A percentile compares a stretch with the other conserved stretches of the same genome.
phyloP scores from a whole-genome alignment of 2,113 vertebrate species.

The Equus przewalskii region DNA sequence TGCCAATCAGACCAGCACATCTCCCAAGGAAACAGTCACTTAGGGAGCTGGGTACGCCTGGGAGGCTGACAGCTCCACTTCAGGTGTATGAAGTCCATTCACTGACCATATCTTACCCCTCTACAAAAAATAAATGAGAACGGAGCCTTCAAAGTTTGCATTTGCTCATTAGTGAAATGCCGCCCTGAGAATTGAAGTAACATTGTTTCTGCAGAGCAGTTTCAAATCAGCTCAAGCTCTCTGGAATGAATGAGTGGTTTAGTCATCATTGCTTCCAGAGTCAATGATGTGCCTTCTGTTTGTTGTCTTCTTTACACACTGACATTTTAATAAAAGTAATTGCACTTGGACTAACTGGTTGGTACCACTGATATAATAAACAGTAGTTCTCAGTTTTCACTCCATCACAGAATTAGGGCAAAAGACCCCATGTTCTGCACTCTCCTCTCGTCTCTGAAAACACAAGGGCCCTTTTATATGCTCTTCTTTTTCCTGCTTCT shows the following conservation, averaged over 20 bases:
- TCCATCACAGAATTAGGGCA: not conserved
- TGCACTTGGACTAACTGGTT: not conserved
- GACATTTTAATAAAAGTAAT: conserved; percentile 46
- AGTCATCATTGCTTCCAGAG: not conserved
- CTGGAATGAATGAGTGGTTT: not conserved
- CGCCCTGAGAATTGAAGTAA: not conserved
- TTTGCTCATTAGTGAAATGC: not conserved
- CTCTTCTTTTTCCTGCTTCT: not conserved
- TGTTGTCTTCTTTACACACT: conserved; percentile 42
- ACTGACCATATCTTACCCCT: not conserved
- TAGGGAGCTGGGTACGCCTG: not conserved
- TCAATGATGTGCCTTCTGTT: not conserved
- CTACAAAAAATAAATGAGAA: not conserved
- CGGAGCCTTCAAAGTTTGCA: not conserved
- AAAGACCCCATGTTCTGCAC: not conserved
- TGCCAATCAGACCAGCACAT: not conserved
- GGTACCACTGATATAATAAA: not conserved
- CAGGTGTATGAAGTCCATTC: not conserved
- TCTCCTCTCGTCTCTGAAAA: not conserved
- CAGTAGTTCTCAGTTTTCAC: conserved; percentile 35
- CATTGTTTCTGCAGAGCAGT: not conserved
- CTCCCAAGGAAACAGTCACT: not conserved
- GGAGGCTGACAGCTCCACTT: not conserved
- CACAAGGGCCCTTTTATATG: not conserved
- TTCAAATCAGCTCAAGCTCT: not conserved